Base-by-base conservation (phyloP, 2,888 invertebrate species). In the Molanna angustata region DNA sequence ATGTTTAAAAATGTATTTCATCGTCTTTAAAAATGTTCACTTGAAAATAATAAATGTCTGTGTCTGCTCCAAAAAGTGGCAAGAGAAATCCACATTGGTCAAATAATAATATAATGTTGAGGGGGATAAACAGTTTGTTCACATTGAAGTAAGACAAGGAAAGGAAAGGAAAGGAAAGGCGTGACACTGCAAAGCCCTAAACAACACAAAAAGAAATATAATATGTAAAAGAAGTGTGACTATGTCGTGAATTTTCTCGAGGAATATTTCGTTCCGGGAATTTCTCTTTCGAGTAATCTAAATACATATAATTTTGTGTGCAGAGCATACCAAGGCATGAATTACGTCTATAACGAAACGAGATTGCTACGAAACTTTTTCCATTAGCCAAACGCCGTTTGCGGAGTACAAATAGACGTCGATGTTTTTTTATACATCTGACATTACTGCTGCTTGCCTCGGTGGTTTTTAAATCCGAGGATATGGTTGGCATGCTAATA, bases 361-460 rank as follows among this genome's bases (percentile, higher is more conserved):
- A 33, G 45, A 49, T 54, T 54, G 49, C 39, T 43, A 44, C 21
- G 31, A 54, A 54, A 54, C 49, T 54, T 54, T 54, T 54, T 54
- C 54, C 54, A 54, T 54, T 54, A 54, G 49, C 49, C 19, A 40
- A 49, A 42, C 54, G 45, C 42, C 49, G 45, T 49, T 49, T 49
- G 39, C 39, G 39, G 40, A 44, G 49, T 49, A 54, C 54, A 54
- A 54, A 54, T 54, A 44, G 49, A 54, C 49, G 54, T 45, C 54
- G 44, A 54, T 49, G 54, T 54, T 49, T 49, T 43, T 53, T 54
- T 54, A 42, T 42, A 53, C 18, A 20, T 41, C 4, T 3, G 37
- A 3, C 37, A 16, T 37, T 16, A 37, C 18, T 37, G 17, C 18
- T 37, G 9, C 14, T 9, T 4, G 17, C 18, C 14, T 16, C 37